phyloP scores from a whole-genome alignment of 1,140 invertebrate genomes.

The Ditylenchus dipsaci region DNA sequence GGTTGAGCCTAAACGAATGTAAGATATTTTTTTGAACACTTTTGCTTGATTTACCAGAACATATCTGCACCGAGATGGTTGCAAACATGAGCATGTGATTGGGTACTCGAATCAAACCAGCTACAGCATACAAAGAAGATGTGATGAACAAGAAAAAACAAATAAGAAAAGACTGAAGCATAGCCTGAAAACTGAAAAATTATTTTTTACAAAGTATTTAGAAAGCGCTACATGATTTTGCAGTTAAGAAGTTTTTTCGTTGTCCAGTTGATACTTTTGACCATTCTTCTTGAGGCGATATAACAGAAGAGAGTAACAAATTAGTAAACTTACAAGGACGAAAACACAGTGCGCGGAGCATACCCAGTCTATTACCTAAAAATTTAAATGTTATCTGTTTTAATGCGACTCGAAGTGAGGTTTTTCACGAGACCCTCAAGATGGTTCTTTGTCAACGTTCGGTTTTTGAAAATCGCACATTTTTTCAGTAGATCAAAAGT shows the following conservation, averaged over 20 bases:
- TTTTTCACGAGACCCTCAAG: too few relatives aligned
- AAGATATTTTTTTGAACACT: background rate
- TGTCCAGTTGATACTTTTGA: background rate
- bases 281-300: background rate
- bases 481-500: too few relatives aligned
- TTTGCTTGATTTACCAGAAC: background rate
- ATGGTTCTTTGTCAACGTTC: too few relatives aligned
- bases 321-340: background rate
- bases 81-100: background rate
- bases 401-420: too few relatives aligned
- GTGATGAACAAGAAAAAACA: background rate
- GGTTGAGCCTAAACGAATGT: background rate
- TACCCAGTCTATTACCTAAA: background rate
- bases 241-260: background rate
- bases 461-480: too few relatives aligned
- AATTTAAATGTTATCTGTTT: too few relatives aligned
- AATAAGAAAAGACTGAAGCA: background rate
- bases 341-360: background rate
- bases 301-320: background rate
- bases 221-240: background rate
- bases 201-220: too few relatives aligned
- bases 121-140: background rate
- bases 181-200: background rate
- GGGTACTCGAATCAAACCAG: background rate
- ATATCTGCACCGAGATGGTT: background rate